These are phyloP conservation scores for Gibbula magus DNA, from an alignment of 2,888 invertebrate species.

Conservation along the genomic window DNA sequence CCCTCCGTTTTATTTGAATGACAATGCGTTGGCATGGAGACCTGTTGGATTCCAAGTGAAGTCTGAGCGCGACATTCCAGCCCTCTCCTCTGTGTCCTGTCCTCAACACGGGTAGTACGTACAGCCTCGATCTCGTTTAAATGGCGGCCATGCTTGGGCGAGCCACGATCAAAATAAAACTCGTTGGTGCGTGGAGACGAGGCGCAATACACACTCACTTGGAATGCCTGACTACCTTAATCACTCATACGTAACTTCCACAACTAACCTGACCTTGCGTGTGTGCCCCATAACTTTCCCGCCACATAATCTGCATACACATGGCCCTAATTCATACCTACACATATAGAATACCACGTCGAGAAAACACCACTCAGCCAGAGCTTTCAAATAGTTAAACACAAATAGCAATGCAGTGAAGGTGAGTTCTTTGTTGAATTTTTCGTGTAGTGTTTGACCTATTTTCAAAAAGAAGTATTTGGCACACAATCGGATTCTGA, in stretches of 20 bases:
- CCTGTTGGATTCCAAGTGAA: slow-evolving; percentile 5
- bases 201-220: not conserved
- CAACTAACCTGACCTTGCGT: slow-evolving; percentile 15
- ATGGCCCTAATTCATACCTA: too few relatives aligned
- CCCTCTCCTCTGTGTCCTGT: not conserved
- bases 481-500: too few relatives aligned
- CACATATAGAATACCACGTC: too few relatives aligned
- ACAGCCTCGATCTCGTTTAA: not conserved
- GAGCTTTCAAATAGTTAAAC: too few relatives aligned
- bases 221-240: not conserved
- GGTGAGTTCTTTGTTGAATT: too few relatives aligned
- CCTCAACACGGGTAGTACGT: not conserved
- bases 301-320: too few relatives aligned
- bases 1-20: slow-evolving; percentile 16
- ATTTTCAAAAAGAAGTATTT: too few relatives aligned
- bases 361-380: too few relatives aligned
- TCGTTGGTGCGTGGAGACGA: not conserved
- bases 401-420: too few relatives aligned
- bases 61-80: not conserved
- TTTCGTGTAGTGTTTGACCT: too few relatives aligned
- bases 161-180: slow-evolving; percentile 25
- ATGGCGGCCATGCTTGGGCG: slow-evolving; percentile 27
- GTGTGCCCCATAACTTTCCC: not conserved
- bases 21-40: slow-evolving; percentile 19
- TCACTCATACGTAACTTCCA: slow-evolving; percentile 16